A percentile compares a stretch with the other conserved stretches of the same genome.
Evolutionary conservation across 2,797 vertebrate genomes (phyloP).

Genomic region (Artibeus lituratus): DNA sequence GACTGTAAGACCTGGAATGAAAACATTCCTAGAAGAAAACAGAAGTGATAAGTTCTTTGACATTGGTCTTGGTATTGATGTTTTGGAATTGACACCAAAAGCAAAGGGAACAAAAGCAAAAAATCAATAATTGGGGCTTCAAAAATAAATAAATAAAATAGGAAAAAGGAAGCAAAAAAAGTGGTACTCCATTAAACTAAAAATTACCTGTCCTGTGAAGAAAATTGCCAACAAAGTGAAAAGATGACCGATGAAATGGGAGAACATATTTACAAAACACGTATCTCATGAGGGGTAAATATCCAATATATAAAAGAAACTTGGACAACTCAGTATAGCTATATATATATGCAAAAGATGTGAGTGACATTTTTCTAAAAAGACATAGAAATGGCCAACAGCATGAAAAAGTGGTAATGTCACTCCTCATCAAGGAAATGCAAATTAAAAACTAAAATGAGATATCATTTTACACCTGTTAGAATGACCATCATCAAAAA

Average conservation of each 20-base stretch:
- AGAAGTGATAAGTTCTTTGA: background rate
- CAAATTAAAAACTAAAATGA: background rate
- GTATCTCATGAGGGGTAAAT: background rate
- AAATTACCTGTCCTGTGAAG: background rate
- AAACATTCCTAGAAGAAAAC: background rate
- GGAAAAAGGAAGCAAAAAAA: background rate
- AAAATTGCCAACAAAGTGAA: background rate
- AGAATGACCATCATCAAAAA: background rate
- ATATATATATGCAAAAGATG: background rate
- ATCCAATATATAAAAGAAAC: background rate
- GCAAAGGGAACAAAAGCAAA: background rate
- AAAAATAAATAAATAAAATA: background rate
- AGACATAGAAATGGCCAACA: background rate
- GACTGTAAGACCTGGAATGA: background rate
- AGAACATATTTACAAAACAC: background rate
- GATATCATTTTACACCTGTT: background rate
- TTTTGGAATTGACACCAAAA: background rate
- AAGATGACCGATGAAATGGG: background rate
- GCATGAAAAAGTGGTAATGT: background rate
- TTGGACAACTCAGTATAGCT: background rate
- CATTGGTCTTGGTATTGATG: background rate
- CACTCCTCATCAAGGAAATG: background rate
- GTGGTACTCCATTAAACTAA: background rate
- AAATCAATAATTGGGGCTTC: background rate
- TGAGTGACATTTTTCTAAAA: background rate